phyloP scores from a whole-genome alignment of 1,140 invertebrate species.

The Dendroctonus ponderosae region DNA sequence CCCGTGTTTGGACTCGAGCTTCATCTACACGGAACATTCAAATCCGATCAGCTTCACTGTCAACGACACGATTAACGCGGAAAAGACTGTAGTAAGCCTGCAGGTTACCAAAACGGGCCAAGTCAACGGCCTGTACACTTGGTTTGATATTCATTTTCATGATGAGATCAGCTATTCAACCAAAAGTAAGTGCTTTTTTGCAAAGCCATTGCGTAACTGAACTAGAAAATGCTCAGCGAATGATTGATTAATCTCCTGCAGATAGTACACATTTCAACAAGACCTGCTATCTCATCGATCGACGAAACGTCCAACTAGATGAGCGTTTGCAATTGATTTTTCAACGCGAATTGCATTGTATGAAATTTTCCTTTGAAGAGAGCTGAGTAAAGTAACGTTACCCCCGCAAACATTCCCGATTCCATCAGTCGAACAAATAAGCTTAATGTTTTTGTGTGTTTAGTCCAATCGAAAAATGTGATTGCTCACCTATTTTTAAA shows the following conservation, averaged over 20 bases:
- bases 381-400: no score
- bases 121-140: constrained; percentile 34
- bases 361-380: no score
- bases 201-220: background rate
- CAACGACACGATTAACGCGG: constrained; percentile 23
- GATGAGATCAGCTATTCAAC: constrained; percentile 28
- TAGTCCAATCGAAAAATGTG: no score
- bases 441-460: no score
- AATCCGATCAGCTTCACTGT: constrained; percentile 29
- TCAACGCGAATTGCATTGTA: no score
- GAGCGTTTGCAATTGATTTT: no score
- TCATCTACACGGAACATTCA: constrained; percentile 32
- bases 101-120: constrained; percentile 30
- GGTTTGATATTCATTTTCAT: constrained; percentile 34
- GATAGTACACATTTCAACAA: constrained; percentile 27
- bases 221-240: background rate
- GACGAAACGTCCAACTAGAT: background rate
- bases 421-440: no score
- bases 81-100: constrained; percentile 19
- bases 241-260: constrained; percentile 4
- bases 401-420: no score
- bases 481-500: no score
- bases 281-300: constrained; percentile 25
- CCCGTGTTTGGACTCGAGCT: constrained; percentile 36
- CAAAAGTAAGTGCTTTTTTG: constrained; percentile 21